Percentiles rank a stretch among this genome's conserved stretches.
Conservation (phyloP, 2,797 vertebrate species). For the Anableps anableps region DNA sequence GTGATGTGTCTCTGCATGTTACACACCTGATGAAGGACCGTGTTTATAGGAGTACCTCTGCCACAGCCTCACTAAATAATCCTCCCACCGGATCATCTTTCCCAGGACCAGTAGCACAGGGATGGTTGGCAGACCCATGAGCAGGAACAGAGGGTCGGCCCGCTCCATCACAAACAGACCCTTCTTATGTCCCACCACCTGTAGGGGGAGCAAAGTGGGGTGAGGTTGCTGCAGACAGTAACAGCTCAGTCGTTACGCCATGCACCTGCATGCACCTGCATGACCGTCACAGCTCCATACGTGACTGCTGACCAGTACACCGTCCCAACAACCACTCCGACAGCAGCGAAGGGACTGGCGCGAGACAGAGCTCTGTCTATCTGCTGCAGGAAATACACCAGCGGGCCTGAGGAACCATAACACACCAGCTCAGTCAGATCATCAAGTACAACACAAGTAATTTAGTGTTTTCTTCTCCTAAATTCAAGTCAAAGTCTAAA, state of each 20-base stretch:
- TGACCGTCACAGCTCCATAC: constrained; percentile 84
- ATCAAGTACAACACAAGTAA: background rate
- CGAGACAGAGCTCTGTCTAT: constrained; percentile 77
- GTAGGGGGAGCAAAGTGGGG: background rate
- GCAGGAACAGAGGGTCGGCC: constrained; percentile 82
- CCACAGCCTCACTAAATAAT: constrained; percentile 81
- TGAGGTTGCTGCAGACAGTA: background rate
- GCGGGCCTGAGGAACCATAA: constrained; percentile 63
- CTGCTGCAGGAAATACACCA: constrained; percentile 83
- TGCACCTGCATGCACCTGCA: constrained; percentile 83
- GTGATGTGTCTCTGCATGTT: background rate
- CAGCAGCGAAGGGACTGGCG: constrained; percentile 80
- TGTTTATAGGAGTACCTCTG: constrained; percentile 71
- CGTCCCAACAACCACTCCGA: constrained; percentile 80
- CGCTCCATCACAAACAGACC: constrained; percentile 83
- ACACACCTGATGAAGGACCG: constrained; percentile 50
- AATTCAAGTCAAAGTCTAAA: background rate
- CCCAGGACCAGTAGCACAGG: constrained; percentile 82
- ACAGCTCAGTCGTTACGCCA: background rate
- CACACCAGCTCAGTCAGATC: background rate
- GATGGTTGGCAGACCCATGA: constrained; percentile 84
- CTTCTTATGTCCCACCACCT: constrained; percentile 86
- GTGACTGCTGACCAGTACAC: constrained; percentile 85
- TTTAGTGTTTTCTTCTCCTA: background rate
- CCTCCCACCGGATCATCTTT: constrained; percentile 86